Conservation (phyloP, 92 coral and sea anemone genomes). For the Galaxea fascicularis region DNA sequence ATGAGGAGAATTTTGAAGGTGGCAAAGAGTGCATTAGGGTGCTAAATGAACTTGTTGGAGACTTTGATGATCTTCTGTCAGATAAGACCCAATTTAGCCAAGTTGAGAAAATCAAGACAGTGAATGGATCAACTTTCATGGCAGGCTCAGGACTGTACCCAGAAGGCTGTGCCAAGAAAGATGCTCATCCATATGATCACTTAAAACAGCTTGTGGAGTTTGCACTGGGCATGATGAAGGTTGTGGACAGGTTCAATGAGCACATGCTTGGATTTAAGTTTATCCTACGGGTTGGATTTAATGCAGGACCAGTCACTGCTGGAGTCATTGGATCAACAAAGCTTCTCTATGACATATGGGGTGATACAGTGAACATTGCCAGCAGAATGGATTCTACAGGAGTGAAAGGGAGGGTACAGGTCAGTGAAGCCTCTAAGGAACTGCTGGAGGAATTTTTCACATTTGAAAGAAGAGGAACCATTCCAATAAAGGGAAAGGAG, state of each 20-base stretch:
- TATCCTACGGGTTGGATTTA: constrained; percentile 92
- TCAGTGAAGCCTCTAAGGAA: constrained; percentile 94
- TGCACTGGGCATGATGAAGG: constrained; percentile 97
- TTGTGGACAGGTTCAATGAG: constrained; percentile 89
- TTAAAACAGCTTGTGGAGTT: constrained; percentile 91
- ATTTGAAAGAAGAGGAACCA: constrained; percentile 93
- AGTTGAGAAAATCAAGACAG: constrained; percentile 99
- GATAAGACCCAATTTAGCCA: constrained; percentile 82
- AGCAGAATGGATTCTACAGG: constrained; percentile 99
- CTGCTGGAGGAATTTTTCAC: constrained; percentile 87
- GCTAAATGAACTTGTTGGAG: constrained; percentile 97
- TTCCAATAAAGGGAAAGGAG: constrained; percentile 97
- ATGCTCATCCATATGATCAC: constrained; percentile 84
- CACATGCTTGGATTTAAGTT: constrained; percentile 98
- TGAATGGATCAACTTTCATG: constrained; percentile 99
- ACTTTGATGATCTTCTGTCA: constrained; percentile 92
- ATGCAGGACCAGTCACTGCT: constrained; percentile 98
- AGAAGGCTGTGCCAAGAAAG: constrained; percentile 71
- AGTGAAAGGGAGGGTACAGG: constrained; percentile 86
- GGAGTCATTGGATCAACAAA: constrained; percentile 99
- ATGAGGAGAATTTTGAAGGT: constrained; percentile 99
- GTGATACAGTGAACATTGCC: constrained; percentile 98
- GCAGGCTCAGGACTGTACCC: constrained; percentile 97
- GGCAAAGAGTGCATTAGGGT: constrained; percentile 99
- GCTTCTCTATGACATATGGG: constrained; percentile 98